Evolutionary conservation across 2,113 vertebrate species (phyloP), one percentile per base, ranked within the genome.

Genomic region (Colistium nudipinnis): DNA sequence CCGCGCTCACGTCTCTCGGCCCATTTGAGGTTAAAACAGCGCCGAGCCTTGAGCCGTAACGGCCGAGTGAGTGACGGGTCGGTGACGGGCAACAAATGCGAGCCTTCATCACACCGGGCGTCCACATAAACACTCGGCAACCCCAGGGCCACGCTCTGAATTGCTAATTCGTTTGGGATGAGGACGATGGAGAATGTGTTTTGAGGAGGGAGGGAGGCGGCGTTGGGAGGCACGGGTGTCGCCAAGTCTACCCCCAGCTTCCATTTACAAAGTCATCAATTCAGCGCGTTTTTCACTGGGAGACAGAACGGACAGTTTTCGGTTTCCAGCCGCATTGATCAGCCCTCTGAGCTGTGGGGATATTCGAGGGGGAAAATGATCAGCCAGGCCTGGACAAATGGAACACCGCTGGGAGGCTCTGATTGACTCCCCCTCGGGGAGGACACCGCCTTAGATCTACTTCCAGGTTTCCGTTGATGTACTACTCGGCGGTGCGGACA

Each of bases 31-130:
- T 73, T 81, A 35, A 75, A 85, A 87, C 64, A 71, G 53, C n/a
- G 44, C 30, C 73, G n/a, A n/a, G 77, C 78, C 79, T 56, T 57
- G 19, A 48, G 77, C 80, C 56, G 48, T 77, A 85, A 77, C 68
- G 62, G 82, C 72, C 27, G 30, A 75, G 62, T 87, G 87, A 92
- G 70, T 89, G 90, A 90, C 91, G 89, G 85, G 74, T 78, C 81
- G 69, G 83, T 86, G 88, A 90, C 90, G 86, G 87, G 83, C 88
- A 90, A 91, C 89, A 92, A 92, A 93, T 92, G 90, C 77, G 84
- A 82, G 85, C 84, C 86, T 91, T 93, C 90, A 91, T 92, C 83
- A 76, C 72, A 82, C 74, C 60, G 80, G 85, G 87, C 91, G 84
- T 85, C 74, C 78, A 82, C 81, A 88, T 84, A 89, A 90, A 88